Conservation (phyloP, 1,140 invertebrate species). For the Scaptomyza montana region DNA sequence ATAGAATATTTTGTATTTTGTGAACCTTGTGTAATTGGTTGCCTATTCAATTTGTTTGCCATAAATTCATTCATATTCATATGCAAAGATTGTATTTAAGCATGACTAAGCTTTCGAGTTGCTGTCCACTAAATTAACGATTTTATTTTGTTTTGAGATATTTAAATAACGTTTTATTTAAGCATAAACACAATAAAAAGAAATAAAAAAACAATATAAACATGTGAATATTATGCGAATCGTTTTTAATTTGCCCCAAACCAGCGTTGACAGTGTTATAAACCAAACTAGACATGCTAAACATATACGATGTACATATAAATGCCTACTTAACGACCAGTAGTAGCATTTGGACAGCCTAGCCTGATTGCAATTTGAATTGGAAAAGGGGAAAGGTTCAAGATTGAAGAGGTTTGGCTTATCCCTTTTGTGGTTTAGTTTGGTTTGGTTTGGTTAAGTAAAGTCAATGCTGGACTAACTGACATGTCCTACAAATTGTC, state of each 20-base stretch:
- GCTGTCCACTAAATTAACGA: slow-evolving; percentile 39
- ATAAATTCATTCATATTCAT: slow-evolving; percentile 29
- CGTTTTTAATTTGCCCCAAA: slow-evolving; percentile 15
- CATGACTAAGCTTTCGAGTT: slow-evolving; percentile 37
- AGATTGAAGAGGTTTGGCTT: too few relatives aligned
- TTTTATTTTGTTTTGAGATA: slow-evolving; percentile 27
- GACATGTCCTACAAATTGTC: slow-evolving; percentile 28
- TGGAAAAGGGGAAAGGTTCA: not conserved
- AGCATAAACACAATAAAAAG: slow-evolving; percentile 31
- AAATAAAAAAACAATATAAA: not conserved
- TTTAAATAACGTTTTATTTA: slow-evolving; percentile 51
- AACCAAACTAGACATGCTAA: slow-evolving; percentile 15
- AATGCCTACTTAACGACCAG: not conserved
- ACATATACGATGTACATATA: not conserved
- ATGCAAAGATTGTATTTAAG: not conserved
- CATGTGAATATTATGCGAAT: slow-evolving; percentile 43
- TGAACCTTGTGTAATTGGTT: slow-evolving; percentile 2
- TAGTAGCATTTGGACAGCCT: not conserved
- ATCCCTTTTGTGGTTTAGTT: too few relatives aligned
- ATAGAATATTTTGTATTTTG: slow-evolving; percentile 7
- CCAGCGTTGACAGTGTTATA: slow-evolving; percentile 59
- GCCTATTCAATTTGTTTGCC: slow-evolving; percentile 8
- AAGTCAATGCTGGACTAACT: not conserved
- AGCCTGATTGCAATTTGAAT: slow-evolving; percentile 28
- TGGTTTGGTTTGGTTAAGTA: too few relatives aligned